These are phyloP conservation scores for Cryptotermes secundus DNA, from an alignment of 1,140 invertebrate species.

Conservation along the genomic window DNA sequence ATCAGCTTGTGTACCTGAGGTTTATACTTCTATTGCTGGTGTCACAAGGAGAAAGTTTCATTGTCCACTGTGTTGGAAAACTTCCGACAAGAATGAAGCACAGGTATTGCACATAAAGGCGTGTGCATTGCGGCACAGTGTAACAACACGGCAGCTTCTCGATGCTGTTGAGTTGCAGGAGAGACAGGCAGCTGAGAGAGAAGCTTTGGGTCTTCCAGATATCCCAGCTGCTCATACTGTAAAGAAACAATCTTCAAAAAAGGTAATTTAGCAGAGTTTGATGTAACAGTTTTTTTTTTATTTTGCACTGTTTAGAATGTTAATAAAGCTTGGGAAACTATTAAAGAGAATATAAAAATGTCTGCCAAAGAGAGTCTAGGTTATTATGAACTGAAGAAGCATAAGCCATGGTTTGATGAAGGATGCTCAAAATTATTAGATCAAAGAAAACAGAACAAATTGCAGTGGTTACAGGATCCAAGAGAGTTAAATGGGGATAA, in stretches of 20 bases:
- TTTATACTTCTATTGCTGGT: not conserved
- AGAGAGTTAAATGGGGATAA: too few species aligned
- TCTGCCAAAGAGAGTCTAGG: too few species aligned
- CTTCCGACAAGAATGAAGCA: constrained; percentile 42
- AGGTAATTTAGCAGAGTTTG: constrained; percentile 26
- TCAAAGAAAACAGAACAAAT: too few species aligned
- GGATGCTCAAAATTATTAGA: too few species aligned
- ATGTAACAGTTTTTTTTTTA: too few species aligned
- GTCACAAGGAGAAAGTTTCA: constrained; percentile 34
- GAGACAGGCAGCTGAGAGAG: constrained; percentile 50
- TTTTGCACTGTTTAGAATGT: too few species aligned
- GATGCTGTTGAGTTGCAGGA: constrained; percentile 51
- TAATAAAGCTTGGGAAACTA: too few species aligned
- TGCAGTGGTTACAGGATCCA: too few species aligned
- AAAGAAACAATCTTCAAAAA: constrained; percentile 15
- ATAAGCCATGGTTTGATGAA: too few species aligned
- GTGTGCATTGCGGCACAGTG: constrained; percentile 51
- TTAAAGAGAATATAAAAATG: too few species aligned
- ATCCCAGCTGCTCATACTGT: constrained; percentile 39
- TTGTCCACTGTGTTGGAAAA: constrained; percentile 52
- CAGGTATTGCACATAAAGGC: constrained; percentile 50
- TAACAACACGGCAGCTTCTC: constrained; percentile 49
- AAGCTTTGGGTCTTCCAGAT: constrained; percentile 48
- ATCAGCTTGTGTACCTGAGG: not conserved
- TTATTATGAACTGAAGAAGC: too few species aligned